Evolutionary conservation across 1,140 invertebrate genomes (phyloP).

Genomic region (Drosophila pachea): DNA sequence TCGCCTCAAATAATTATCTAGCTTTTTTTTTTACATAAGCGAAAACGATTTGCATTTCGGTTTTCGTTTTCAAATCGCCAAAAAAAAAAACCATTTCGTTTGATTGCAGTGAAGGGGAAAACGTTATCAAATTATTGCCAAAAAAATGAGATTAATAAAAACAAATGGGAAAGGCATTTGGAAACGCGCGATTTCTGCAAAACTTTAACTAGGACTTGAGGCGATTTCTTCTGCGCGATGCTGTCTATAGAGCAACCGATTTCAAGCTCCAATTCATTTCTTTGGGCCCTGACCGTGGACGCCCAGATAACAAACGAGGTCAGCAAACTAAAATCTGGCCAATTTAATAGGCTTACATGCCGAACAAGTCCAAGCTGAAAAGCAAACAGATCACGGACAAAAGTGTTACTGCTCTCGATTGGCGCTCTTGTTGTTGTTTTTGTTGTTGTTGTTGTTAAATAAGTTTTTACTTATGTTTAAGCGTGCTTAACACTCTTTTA

Average conservation of each 20-base stretch:
- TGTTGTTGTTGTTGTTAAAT: constrained; percentile 25
- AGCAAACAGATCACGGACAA: constrained; percentile 54
- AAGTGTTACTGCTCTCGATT: constrained; percentile 37
- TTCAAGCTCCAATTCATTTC: constrained; percentile 35
- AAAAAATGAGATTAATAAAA: constrained; percentile 34
- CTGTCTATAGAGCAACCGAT: neutral
- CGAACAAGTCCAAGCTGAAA: constrained; percentile 19
- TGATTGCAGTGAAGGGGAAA: constrained; percentile 69
- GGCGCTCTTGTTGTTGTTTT: constrained; percentile 23
- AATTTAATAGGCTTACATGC: constrained; percentile 64
- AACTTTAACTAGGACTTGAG: neutral
- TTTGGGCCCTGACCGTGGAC: constrained; percentile 23
- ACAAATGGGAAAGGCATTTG: constrained; percentile 1
- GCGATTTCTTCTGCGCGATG: neutral
- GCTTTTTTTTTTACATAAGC: constrained; percentile 60
- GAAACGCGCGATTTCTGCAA: neutral
- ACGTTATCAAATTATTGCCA: constrained; percentile 39
- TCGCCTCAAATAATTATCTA: constrained; percentile 40
- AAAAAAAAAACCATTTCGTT: constrained; percentile 25
- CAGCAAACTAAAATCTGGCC: constrained; percentile 56
- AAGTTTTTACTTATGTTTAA: constrained; percentile 47
- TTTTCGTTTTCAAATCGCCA: constrained; percentile 22
- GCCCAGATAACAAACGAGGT: constrained; percentile 45
- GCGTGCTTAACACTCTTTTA: constrained; percentile 41
- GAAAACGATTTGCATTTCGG: constrained; percentile 10